Evolutionary conservation across 2,888 invertebrate genomes (phyloP).

Genomic region (Scaptomyza cyrtandrae): DNA sequence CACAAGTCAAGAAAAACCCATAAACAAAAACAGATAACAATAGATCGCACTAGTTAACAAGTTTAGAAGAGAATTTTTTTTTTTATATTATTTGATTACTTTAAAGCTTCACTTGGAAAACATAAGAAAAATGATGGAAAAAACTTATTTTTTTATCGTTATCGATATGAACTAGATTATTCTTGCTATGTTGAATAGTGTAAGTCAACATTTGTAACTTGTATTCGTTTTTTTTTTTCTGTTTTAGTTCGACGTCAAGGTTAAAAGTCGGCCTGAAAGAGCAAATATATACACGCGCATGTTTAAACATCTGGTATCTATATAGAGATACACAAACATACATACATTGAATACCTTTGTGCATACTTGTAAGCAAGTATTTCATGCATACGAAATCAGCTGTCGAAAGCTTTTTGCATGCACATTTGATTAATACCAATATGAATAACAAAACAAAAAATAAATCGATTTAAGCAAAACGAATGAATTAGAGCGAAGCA

Average conservation of each 20-base stretch:
- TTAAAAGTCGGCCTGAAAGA: slow-evolving; percentile 41
- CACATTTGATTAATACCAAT: slow-evolving; percentile 31
- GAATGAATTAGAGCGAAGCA: slow-evolving; percentile 44
- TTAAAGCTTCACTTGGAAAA: too few species aligned
- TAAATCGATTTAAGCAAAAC: slow-evolving; percentile 30
- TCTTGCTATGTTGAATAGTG: slow-evolving; percentile 28
- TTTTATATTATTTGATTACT: not conserved
- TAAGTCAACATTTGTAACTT: slow-evolving; percentile 17
- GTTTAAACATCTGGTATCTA: not conserved
- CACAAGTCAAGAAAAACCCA: slow-evolving; percentile 44
- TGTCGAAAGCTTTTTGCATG: slow-evolving; percentile 34
- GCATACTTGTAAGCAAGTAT: slow-evolving; percentile 1
- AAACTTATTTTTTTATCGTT: too few species aligned
- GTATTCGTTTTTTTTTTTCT: slow-evolving; percentile 24
- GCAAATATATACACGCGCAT: slow-evolving; percentile 13
- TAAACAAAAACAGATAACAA: slow-evolving; percentile 30
- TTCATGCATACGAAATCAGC: slow-evolving; percentile 15
- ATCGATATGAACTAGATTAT: too few species aligned
- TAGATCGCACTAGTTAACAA: slow-evolving; percentile 31
- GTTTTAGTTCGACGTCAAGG: slow-evolving; percentile 46
- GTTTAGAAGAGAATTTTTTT: not conserved
- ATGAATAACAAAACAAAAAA: slow-evolving; percentile 6
- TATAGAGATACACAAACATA: not conserved
- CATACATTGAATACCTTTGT: slow-evolving; percentile 12
- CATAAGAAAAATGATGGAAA: too few species aligned